Conservation (phyloP, 2,797 vertebrate genomes). For the Spondyliosoma cantharus region DNA sequence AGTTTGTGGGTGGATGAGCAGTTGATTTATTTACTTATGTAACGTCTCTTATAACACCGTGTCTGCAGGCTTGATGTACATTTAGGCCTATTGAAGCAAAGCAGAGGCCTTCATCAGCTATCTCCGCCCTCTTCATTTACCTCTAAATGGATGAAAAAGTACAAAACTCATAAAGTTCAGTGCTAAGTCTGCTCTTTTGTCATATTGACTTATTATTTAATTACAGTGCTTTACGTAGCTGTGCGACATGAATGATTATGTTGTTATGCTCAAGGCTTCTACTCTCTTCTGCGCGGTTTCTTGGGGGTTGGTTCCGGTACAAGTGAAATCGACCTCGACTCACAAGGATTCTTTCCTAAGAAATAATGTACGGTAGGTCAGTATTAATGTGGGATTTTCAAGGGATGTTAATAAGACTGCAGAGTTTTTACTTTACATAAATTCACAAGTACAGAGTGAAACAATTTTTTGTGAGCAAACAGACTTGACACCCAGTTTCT, state of each 20-base stretch:
- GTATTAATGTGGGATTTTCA: background rate
- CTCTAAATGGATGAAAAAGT: constrained; percentile 28
- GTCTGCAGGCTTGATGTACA: constrained; percentile 38
- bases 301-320: background rate
- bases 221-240: constrained; percentile 41
- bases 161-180: constrained; percentile 39
- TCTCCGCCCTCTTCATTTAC: constrained; percentile 28
- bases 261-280: constrained; percentile 28
- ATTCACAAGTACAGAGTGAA: too few relatives aligned
- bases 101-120: constrained; percentile 39
- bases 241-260: constrained; percentile 32
- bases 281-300: constrained; percentile 34
- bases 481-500: background rate
- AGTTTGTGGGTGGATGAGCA: constrained; percentile 63
- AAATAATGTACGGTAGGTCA: background rate
- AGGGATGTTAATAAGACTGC: background rate
- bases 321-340: background rate
- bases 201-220: constrained; percentile 54
- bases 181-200: constrained; percentile 54
- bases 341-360: background rate
- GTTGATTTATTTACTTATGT: constrained; percentile 71
- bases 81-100: constrained; percentile 42
- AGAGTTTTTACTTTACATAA: background rate
- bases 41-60: constrained; percentile 55
- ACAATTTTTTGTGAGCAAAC: too few relatives aligned